These are phyloP conservation scores for Vanessa cardui DNA, from an alignment of 2,888 invertebrate species.

Conservation along the genomic window DNA sequence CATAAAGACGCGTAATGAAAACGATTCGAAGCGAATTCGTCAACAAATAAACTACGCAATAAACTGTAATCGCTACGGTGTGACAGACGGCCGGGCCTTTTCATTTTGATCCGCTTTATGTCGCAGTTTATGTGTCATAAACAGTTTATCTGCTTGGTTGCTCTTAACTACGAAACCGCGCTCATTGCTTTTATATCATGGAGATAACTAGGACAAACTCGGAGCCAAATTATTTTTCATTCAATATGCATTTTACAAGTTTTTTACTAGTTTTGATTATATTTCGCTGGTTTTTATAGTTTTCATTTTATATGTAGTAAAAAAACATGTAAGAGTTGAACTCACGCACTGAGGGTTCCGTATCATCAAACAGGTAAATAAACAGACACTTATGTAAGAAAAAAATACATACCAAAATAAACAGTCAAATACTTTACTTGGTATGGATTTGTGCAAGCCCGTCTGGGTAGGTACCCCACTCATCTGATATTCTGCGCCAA, in stretches of 20 bases:
- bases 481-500: too few species aligned
- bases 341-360: too few species aligned
- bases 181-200: conserved; percentile 10
- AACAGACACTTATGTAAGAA: too few species aligned
- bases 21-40: neutral
- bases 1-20: too few species aligned
- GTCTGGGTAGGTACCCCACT: too few species aligned
- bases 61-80: conserved; percentile 1
- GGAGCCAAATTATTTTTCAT: neutral
- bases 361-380: too few species aligned
- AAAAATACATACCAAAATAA: too few species aligned
- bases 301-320: too few species aligned
- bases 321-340: too few species aligned
- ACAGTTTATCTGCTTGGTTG: conserved; percentile 25
- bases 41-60: neutral
- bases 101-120: conserved; percentile 24
- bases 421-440: too few species aligned
- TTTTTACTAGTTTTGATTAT: neutral
- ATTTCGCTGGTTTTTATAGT: neutral
- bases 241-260: neutral
- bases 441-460: too few species aligned
- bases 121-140: conserved; percentile 32
- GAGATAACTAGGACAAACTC: neutral
- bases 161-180: conserved; percentile 21
- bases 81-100: neutral